phyloP scores from a whole-genome alignment of 2,113 vertebrate genomes.

The Astatoreochromis straeleni region DNA sequence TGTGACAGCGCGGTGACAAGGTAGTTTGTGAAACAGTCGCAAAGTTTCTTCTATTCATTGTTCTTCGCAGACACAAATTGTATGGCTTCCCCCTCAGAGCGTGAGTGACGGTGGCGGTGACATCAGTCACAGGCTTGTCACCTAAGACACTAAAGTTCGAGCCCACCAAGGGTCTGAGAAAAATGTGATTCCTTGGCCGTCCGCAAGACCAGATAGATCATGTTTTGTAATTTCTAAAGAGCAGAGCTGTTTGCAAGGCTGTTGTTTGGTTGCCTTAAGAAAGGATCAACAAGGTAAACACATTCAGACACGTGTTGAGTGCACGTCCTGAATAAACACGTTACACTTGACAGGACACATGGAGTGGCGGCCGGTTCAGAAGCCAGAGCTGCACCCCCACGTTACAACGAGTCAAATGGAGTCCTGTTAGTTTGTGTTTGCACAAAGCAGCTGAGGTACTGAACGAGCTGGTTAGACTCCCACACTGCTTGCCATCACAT shows the following conservation, averaged over 20 bases:
- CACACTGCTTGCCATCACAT: not conserved
- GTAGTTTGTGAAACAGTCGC: not conserved
- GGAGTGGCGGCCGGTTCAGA: not conserved
- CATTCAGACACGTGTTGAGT: not conserved
- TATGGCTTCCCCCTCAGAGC: not conserved
- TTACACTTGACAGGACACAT: not conserved
- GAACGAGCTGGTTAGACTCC: not conserved
- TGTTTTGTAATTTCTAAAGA: not conserved
- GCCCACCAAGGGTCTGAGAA: not conserved
- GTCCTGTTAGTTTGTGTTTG: not conserved
- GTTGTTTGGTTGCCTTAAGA: conserved; percentile 3
- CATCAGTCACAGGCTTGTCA: not conserved
- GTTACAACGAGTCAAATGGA: not conserved
- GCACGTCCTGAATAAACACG: not conserved
- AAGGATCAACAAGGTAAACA: conserved; percentile 9
- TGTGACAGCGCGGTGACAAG: not conserved
- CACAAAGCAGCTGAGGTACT: conserved; percentile 3
- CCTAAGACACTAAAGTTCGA: not conserved
- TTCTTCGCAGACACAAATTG: not conserved
- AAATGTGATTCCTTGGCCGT: not conserved
- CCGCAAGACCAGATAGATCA: not conserved
- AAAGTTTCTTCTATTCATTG: not conserved
- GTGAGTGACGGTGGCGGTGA: not conserved
- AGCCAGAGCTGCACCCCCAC: not conserved
- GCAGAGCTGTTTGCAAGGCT: not conserved